phyloP scores from a whole-genome alignment of 2,888 invertebrate species.

The Alitta virens region DNA sequence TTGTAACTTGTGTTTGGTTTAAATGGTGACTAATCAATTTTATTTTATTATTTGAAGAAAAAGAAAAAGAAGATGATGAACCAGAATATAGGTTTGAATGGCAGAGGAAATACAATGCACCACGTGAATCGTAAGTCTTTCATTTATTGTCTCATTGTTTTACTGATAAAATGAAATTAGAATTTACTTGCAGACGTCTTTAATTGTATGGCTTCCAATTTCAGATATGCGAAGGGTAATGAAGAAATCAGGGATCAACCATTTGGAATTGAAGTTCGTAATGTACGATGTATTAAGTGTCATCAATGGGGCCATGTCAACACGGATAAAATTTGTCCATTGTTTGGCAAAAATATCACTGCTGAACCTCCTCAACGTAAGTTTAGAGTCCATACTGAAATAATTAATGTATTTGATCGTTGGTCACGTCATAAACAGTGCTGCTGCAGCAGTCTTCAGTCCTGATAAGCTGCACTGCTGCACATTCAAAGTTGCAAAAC shows the following conservation, averaged over 20 bases:
- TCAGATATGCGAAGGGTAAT: slow-evolving; percentile 91
- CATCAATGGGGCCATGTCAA: slow-evolving; percentile 99
- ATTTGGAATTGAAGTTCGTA: slow-evolving; percentile 76
- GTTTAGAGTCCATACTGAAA: no score
- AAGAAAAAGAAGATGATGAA: slow-evolving; percentile 68
- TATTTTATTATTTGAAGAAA: not conserved
- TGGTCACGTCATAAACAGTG: no score
- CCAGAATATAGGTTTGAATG: slow-evolving; percentile 96
- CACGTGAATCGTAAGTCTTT: slow-evolving; percentile 75
- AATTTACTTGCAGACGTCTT: no score
- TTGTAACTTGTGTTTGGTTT: no score
- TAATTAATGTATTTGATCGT: no score
- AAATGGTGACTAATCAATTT: no score
- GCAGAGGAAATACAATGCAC: slow-evolving; percentile 99
- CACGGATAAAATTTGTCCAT: slow-evolving; percentile 88
- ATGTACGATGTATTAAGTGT: slow-evolving; percentile 97
- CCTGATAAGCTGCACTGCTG: no score
- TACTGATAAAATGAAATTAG: no score
- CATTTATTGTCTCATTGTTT: not conserved
- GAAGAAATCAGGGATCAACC: slow-evolving; percentile 97
- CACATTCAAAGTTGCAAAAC: no score
- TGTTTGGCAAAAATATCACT: slow-evolving; percentile 63
- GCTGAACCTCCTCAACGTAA: slow-evolving; percentile 54
- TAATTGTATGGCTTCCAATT: slow-evolving; percentile 24
- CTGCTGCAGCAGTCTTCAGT: no score